Evolutionary conservation across 2,797 vertebrate genomes (phyloP).

Genomic region (Squalus acanthias): DNA sequence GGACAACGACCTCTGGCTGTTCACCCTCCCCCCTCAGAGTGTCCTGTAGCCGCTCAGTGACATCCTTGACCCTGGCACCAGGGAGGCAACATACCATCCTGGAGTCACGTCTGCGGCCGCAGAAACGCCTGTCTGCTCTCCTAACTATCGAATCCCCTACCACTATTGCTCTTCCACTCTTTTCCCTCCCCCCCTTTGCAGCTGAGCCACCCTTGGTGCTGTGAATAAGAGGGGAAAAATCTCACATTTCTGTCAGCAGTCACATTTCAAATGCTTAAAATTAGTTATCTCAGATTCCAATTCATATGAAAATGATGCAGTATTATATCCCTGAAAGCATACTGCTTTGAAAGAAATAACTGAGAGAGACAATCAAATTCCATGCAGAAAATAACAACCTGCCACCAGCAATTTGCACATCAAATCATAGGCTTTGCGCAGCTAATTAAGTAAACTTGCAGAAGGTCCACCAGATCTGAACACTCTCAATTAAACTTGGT

Average conservation of each 20-base stretch:
- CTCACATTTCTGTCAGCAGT: background rate
- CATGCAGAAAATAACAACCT: conserved; percentile 12
- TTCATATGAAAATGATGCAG: conserved; percentile 2
- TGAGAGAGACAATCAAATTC: background rate
- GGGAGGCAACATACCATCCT: no score
- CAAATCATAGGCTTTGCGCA: conserved; percentile 37
- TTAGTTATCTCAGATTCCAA: background rate
- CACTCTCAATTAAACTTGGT: background rate
- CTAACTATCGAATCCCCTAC: no score
- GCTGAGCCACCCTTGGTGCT: no score
- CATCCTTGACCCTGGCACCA: no score
- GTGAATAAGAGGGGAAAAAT: background rate
- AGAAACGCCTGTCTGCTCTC: no score
- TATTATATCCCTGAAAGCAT: background rate
- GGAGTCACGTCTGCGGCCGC: no score
- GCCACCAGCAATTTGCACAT: conserved; percentile 16
- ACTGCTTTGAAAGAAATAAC: background rate
- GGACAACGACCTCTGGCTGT: no score
- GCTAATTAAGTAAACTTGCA: conserved; percentile 11
- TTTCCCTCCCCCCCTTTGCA: no score
- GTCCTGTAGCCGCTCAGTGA: no score
- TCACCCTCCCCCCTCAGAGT: no score
- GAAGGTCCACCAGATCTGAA: conserved; percentile 6
- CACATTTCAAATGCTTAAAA: background rate
- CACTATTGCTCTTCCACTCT: no score